phyloP scores from a whole-genome alignment of 2,888 invertebrate genomes.

The Machimus rusticus region DNA sequence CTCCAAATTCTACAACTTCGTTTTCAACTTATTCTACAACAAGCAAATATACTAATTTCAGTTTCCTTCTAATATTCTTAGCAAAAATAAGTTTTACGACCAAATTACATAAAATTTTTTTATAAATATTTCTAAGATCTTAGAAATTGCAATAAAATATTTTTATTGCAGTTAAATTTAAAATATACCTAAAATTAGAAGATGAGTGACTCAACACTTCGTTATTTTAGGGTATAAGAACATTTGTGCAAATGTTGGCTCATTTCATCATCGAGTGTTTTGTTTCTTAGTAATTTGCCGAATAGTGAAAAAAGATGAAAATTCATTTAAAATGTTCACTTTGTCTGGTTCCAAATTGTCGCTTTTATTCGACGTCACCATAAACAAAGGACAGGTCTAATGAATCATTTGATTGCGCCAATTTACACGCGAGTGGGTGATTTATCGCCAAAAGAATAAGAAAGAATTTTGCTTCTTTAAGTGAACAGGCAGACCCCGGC shows the following conservation, averaged over 20 bases:
- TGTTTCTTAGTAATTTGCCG: not conserved
- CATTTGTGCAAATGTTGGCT: not conserved
- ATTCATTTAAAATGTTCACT: not conserved
- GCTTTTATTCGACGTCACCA: not conserved
- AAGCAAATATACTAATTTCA: not conserved
- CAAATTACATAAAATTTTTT: not conserved
- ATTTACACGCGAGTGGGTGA: not conserved
- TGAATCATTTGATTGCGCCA: constrained; percentile 3
- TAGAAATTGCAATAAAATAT: not conserved
- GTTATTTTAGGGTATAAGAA: not conserved
- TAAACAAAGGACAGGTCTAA: not conserved
- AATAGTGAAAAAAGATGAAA: not conserved
- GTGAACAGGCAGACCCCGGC: not conserved
- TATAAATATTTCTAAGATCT: not conserved
- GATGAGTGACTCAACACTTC: not conserved
- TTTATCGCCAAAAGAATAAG: not conserved
- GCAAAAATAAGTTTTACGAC: not conserved
- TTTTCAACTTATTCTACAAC: not conserved
- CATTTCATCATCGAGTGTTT: not conserved
- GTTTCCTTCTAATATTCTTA: not conserved
- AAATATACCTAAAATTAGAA: not conserved
- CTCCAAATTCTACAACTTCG: not conserved
- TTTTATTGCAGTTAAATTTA: not conserved
- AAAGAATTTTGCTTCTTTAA: not conserved
- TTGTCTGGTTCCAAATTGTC: not conserved